Base-by-base conservation (phyloP, 2,888 invertebrate genomes). In the Xylophagus ater region DNA sequence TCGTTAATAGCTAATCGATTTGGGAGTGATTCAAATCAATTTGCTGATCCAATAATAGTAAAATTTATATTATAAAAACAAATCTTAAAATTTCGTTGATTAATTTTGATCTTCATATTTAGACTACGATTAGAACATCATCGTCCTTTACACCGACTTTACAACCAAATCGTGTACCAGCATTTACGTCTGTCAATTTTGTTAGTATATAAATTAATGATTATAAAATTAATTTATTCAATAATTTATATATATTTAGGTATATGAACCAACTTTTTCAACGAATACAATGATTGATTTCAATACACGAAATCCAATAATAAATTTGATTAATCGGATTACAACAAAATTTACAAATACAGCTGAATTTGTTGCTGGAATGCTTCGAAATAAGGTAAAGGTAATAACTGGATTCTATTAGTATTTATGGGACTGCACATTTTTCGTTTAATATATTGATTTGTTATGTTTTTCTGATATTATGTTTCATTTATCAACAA, bases 331-430 rank as follows among this genome's bases (percentile, higher is more conserved):
- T 14, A 50, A 48, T 45, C 49, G 48, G 15, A 40, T 51, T n/a
- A 45, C 49, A 7, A 38, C 44, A 37, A 51, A 51, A 39, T 49
- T 51, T 41, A 41, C 47, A 12, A 51, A 49, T 32, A 52, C 52
- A 8, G 51, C 52, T 4, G 51, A 48, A 19, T 45, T 52, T 37
- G 31, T 52, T 13, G 49, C 49, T 19, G 49, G 47, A 43, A 51
- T 51, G 50, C 24, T 52, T 6, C 37, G 49, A 18, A 39, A 37
- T 24, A 41, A 38, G 13, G 40, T 44, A 18, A 34, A 44, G 43
- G 43, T 44, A 44, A 41, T 34, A 20, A 14, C 25, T 35, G 40
- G 12, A 10, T n/a, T 21, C 19, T 21, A 9, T 21, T n/a, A n/a
- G n/a, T n/a, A n/a, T n/a, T n/a, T n/a, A n/a, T n/a, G n/a, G n/a